Percentiles rank a stretch among this genome's conserved stretches.
Evolutionary conservation across 2,888 invertebrate species (phyloP).

Genomic region (Sinhomidia bicolor): DNA sequence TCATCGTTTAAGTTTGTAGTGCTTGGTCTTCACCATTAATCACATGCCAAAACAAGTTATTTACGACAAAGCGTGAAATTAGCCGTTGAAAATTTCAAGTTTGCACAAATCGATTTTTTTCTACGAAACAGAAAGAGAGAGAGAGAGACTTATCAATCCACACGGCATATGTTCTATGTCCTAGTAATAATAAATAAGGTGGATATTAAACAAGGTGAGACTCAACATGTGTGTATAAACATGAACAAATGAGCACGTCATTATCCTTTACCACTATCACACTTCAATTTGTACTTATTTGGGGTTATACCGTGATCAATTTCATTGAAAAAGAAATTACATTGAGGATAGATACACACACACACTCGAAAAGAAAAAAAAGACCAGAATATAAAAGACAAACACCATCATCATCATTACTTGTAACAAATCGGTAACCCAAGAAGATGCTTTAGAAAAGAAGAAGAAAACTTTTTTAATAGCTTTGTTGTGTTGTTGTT

Average conservation of each 20-base stretch:
- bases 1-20: background rate
- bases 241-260: background rate
- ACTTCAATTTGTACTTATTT: conserved; percentile 8
- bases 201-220: background rate
- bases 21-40: conserved; percentile 7
- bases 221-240: background rate
- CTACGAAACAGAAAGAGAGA: background rate
- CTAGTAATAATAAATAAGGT: background rate
- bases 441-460: background rate
- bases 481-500: too few relatives aligned
- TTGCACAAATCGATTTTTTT: background rate
- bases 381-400: background rate
- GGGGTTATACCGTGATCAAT: conserved; percentile 1
- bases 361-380: conserved; percentile 15
- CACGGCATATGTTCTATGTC: too few relatives aligned
- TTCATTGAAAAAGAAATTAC: background rate
- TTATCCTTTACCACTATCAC: conserved; percentile 10
- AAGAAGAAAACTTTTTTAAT: too few relatives aligned
- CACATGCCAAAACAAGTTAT: conserved; percentile 13
- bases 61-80: background rate
- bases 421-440: background rate
- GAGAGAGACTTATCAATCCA: background rate
- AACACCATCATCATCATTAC: too few relatives aligned
- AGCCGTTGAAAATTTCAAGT: background rate
- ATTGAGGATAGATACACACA: background rate